These are phyloP conservation scores for Anguilla japonica DNA, from an alignment of 2,113 vertebrate species.

Conservation along the genomic window DNA sequence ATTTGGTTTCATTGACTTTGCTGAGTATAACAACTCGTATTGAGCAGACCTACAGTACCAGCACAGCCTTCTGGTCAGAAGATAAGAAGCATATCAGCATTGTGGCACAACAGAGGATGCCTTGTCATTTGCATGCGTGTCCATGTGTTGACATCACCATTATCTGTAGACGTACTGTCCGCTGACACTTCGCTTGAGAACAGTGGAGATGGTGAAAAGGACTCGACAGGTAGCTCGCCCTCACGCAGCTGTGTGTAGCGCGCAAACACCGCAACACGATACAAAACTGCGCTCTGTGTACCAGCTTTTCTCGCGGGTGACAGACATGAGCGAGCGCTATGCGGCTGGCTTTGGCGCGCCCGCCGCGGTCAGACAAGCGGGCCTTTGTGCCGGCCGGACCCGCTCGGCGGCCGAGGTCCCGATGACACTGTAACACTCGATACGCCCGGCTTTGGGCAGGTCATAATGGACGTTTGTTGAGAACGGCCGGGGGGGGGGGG, in stretches of 20 bases:
- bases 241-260: constrained; percentile 8
- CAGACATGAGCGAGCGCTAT: background rate
- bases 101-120: background rate
- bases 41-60: background rate
- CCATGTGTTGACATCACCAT: background rate
- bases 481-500: background rate
- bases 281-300: background rate
- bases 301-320: background rate
- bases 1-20: background rate
- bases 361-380: background rate
- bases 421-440: constrained; percentile 2
- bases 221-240: background rate
- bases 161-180: background rate
- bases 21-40: background rate
- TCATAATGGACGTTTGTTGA: background rate
- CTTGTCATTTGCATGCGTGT: background rate
- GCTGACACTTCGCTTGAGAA: background rate
- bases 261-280: background rate
- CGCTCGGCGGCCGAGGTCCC: background rate
- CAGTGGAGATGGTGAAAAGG: background rate
- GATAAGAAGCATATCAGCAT: background rate
- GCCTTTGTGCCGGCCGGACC: background rate
- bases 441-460: background rate
- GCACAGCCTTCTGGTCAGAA: background rate
- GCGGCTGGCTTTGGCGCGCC: background rate